Conservation (phyloP, 92 coral and sea anemone species). For the Galaxea fascicularis region DNA sequence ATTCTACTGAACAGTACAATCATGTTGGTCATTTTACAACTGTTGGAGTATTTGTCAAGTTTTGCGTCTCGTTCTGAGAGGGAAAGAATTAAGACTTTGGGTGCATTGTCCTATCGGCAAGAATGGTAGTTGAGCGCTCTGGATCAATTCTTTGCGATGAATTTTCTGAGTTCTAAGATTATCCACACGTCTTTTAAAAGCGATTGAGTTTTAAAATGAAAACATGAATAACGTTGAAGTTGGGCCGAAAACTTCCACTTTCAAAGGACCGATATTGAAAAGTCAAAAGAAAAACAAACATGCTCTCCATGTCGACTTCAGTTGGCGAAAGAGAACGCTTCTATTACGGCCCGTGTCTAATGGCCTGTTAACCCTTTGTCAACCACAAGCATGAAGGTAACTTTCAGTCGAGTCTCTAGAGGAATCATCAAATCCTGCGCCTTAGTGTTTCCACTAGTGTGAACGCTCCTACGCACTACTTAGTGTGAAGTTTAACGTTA, state of each 20-base stretch:
- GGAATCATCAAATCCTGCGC: background rate
- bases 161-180: background rate
- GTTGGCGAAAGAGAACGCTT: background rate
- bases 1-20: background rate
- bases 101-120: constrained; percentile 27
- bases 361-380: background rate
- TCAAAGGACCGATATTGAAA: constrained; percentile 12
- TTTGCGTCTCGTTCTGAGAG: background rate
- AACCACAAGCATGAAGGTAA: background rate
- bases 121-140: background rate
- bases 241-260: background rate
- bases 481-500: no score
- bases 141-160: background rate
- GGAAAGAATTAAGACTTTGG: constrained; percentile 7
- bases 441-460: no score
- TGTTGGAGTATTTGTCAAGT: background rate
- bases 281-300: constrained; percentile 15
- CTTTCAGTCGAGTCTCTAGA: background rate
- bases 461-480: no score
- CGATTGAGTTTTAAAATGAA: constrained; percentile 29
- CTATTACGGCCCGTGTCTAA: background rate
- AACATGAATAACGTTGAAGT: background rate
- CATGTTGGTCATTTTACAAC: background rate
- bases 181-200: constrained; percentile 11
- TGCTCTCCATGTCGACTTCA: background rate